Evolutionary conservation across 1,140 invertebrate genomes (phyloP).

Genomic region (Elymnias hypermnestra): DNA sequence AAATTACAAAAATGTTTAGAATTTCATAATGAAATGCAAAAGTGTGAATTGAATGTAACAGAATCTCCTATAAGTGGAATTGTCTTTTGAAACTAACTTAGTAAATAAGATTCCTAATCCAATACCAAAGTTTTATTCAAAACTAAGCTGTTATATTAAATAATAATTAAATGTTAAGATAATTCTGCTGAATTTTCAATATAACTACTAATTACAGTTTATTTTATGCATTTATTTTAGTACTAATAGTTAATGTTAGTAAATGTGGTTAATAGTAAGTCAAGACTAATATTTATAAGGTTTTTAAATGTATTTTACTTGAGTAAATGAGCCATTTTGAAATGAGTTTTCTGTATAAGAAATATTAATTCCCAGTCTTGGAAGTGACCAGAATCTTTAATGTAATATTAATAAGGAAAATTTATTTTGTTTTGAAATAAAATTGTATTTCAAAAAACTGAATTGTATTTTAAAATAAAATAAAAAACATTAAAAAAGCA

Average conservation of each 20-base stretch:
- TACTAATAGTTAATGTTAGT: not conserved
- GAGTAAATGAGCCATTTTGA: no score
- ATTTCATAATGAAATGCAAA: not conserved
- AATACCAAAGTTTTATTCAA: slow-evolving; percentile 15
- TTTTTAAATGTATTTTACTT: not conserved
- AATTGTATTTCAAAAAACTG: no score
- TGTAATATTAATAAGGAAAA: no score
- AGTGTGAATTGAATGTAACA: slow-evolving; percentile 9
- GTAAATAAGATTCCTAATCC: slow-evolving; percentile 6
- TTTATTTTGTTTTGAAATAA: no score
- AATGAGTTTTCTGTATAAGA: no score
- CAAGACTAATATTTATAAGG: not conserved
- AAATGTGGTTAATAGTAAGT: not conserved
- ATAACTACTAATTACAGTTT: not conserved
- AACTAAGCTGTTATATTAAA: slow-evolving; percentile 1
- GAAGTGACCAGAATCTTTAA: no score
- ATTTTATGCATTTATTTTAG: not conserved
- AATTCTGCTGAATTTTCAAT: not conserved
- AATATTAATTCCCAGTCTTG: no score
- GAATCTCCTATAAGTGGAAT: slow-evolving; percentile 9
- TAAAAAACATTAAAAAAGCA: no score
- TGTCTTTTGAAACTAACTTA: not conserved
- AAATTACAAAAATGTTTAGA: no score
- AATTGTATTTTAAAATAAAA: no score
- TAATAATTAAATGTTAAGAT: not conserved